Conservation (phyloP, 2,888 invertebrate species). For the Harpalus rufipes region DNA sequence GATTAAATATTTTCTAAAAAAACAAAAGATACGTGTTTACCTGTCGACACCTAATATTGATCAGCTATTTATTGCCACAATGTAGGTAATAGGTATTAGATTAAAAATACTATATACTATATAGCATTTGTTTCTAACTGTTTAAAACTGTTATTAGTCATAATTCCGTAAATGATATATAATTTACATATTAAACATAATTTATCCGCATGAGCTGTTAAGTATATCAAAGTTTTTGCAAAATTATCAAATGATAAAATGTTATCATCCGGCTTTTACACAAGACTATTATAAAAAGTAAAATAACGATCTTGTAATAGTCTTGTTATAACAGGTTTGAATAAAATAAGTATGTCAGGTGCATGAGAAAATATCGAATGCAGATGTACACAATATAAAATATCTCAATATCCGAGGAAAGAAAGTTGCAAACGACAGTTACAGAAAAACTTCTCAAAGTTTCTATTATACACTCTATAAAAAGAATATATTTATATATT, state of each 20-base stretch:
- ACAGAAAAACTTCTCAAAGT: slow-evolving; percentile 3
- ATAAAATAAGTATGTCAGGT: slow-evolving; percentile 13
- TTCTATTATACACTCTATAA: neutral
- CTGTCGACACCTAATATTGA: too few species aligned
- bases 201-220: neutral
- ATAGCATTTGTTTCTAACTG: too few species aligned
- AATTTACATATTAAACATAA: neutral
- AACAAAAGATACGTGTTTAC: too few species aligned
- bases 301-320: neutral
- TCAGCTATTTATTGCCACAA: too few species aligned
- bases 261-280: neutral
- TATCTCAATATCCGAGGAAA: neutral
- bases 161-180: neutral
- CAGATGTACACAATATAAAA: neutral
- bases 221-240: slow-evolving; percentile 6
- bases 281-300: slow-evolving; percentile 18
- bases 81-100: too few species aligned
- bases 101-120: too few species aligned
- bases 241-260: neutral
- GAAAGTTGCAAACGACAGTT: slow-evolving; percentile 11
- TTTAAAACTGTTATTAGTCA: neutral
- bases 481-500: neutral
- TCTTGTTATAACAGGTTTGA: neutral
- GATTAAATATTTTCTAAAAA: too few species aligned
- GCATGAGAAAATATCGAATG: slow-evolving; percentile 16